Evolutionary conservation across 2,113 vertebrate genomes (phyloP), one percentile per base, ranked within the genome.

Genomic region (Merops nubicus): DNA sequence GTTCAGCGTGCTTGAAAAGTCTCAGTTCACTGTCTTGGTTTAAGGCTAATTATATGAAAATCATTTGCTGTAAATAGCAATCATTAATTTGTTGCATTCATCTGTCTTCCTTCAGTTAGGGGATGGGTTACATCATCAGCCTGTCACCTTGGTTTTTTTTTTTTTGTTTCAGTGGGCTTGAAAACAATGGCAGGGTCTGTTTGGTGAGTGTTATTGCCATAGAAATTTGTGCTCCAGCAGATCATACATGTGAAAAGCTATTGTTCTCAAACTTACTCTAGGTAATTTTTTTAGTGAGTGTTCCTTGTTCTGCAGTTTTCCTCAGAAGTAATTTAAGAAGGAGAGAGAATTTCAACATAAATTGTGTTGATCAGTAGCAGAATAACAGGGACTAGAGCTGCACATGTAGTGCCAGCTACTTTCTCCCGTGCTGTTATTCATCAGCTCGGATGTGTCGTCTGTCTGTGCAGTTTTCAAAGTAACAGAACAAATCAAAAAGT

Each of bases 351-450:
- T 72, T 60, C 11, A 72, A 60, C 76, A n/a, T 20, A 69, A 29
- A 67, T 56, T 34, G 28, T 5, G 8, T 23, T 81, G 43, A 48
- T 65, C 28, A 51, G 36, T 9, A 31, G 43, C n/a, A 77, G 48
- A 62, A 40, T 25, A 70, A 40, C 21, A 43, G 14, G 33, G 36
- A 34, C 43, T 57, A 28, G 56, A 68, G 38, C 34, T 65, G 64
- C 22, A 21, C 1, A 0, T 12, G 20, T 12, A 36, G 33, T 17
- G 36, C 21, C 15, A 60, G 43, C 63, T 47, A 2, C 29, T 62
- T 59, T 53, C 34, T 50, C 4, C 40, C 2, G 4, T 42, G 79
- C 48, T 85, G 43, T 12, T 33, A 5, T 64, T 59, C 26, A 12
- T 2, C 25, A 48, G 47, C 12, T 34, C 5, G 21, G 42, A 4